Evolutionary conservation across 1,140 invertebrate species (phyloP).

Genomic region (Scaptomyza pallida): DNA sequence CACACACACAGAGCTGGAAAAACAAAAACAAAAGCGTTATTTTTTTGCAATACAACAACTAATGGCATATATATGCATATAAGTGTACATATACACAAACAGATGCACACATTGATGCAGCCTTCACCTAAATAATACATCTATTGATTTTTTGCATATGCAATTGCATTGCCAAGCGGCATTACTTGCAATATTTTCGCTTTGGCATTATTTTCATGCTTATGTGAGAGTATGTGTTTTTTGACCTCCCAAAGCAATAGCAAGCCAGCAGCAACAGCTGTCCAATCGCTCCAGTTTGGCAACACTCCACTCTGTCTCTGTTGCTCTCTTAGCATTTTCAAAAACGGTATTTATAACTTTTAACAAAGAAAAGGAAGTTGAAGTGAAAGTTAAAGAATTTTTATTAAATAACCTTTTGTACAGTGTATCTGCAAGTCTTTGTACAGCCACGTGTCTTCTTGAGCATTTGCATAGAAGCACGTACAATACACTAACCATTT

Average conservation of each 20-base stretch:
- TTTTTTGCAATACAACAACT: constrained; percentile 40
- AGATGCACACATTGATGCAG: constrained; percentile 63
- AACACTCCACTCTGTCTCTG: neutral
- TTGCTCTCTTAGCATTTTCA: neutral
- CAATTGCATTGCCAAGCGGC: constrained; percentile 49
- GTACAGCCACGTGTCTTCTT: constrained; percentile 63
- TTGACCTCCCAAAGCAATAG: constrained; percentile 32
- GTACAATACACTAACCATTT: constrained; percentile 37
- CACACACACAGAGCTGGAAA: constrained; percentile 58
- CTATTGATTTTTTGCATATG: constrained; percentile 57
- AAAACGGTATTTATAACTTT: no score
- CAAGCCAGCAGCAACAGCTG: constrained; percentile 65
- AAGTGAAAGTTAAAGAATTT: neutral
- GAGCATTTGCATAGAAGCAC: constrained; percentile 70
- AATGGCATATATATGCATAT: constrained; percentile 13
- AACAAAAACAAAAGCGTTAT: constrained; percentile 46
- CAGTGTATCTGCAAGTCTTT: constrained; percentile 22
- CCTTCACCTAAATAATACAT: constrained; percentile 58
- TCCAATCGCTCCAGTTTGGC: constrained; percentile 40
- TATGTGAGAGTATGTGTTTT: constrained; percentile 8
- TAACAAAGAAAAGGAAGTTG: no score
- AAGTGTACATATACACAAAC: constrained; percentile 40
- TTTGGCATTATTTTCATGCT: no score
- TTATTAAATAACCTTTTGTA: neutral
- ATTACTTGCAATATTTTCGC: constrained; percentile 36